A percentile compares a stretch with the other conserved stretches of the same genome.
These are phyloP conservation scores for Xenopus borealis DNA, from an alignment of 2,113 vertebrate species.

Conservation along the genomic window DNA sequence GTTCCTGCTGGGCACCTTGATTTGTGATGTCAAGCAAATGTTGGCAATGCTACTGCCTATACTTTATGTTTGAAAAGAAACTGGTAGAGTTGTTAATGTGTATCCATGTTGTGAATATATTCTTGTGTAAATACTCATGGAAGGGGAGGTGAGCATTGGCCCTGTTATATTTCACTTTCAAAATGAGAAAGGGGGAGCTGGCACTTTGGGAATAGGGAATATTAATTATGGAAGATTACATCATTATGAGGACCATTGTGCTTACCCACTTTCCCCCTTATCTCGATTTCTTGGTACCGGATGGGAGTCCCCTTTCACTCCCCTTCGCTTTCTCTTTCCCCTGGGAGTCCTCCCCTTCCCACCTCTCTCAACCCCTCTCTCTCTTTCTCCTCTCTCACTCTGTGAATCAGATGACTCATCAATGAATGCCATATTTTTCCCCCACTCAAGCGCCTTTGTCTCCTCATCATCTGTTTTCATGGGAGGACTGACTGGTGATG, in stretches of 20 bases:
- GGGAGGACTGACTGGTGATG: neutral
- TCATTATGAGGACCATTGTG: neutral
- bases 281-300: slow-evolving; percentile 27
- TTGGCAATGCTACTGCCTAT: too few species aligned
- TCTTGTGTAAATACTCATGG: too few species aligned
- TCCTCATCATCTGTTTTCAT: slow-evolving; percentile 53
- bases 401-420: slow-evolving; percentile 85
- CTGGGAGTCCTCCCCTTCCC: slow-evolving; percentile 53
- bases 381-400: slow-evolving; percentile 61
- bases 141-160: too few species aligned
- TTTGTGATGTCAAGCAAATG: too few species aligned
- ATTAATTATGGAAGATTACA: slow-evolving; percentile 14
- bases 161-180: too few species aligned
- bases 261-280: slow-evolving; percentile 38
- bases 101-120: too few species aligned
- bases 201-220: slow-evolving; percentile 35
- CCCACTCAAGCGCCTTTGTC: slow-evolving; percentile 74
- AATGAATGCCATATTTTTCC: slow-evolving; percentile 83
- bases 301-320: neutral
- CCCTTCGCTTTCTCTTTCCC: slow-evolving; percentile 18
- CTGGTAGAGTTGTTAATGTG: too few species aligned
- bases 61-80: too few species aligned
- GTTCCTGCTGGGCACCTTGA: too few species aligned
- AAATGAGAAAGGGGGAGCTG: neutral
- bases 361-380: slow-evolving; percentile 58